phyloP scores from a whole-genome alignment of 2,797 vertebrate species.

The Spea hammondii region DNA sequence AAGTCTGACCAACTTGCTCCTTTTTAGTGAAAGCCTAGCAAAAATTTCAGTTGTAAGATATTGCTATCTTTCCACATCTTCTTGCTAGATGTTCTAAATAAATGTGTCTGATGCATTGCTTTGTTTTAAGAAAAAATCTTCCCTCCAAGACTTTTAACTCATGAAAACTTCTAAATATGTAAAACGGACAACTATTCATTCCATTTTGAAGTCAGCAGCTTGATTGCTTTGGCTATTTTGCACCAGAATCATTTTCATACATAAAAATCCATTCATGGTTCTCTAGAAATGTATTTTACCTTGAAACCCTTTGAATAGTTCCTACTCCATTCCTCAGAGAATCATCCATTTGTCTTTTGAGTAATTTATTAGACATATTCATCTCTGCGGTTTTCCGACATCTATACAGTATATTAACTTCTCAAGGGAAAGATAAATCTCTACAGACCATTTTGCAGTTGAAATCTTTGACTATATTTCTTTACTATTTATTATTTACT shows the following conservation, averaged over 20 bases:
- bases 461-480: not conserved
- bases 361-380: not conserved
- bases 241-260: not conserved
- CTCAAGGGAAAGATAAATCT: not conserved
- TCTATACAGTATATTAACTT: slow-evolving; percentile 3
- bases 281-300: not conserved
- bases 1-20: no score
- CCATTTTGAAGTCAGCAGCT: no score
- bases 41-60: no score
- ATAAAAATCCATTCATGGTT: not conserved
- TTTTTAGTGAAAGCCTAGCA: no score
- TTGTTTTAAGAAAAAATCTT: no score
- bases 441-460: slow-evolving; percentile 1
- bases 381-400: not conserved
- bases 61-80: no score
- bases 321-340: not conserved
- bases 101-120: no score
- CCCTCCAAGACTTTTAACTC: no score
- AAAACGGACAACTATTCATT: no score
- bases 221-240: not conserved
- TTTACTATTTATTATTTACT: not conserved
- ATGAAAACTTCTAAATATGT: no score
- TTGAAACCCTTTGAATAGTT: not conserved
- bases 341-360: slow-evolving; percentile 18
- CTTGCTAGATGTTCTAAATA: no score